Evolutionary conservation across 2,888 invertebrate species (phyloP), one percentile per base, ranked within the genome.

Genomic region (Eristalis intricaria): DNA sequence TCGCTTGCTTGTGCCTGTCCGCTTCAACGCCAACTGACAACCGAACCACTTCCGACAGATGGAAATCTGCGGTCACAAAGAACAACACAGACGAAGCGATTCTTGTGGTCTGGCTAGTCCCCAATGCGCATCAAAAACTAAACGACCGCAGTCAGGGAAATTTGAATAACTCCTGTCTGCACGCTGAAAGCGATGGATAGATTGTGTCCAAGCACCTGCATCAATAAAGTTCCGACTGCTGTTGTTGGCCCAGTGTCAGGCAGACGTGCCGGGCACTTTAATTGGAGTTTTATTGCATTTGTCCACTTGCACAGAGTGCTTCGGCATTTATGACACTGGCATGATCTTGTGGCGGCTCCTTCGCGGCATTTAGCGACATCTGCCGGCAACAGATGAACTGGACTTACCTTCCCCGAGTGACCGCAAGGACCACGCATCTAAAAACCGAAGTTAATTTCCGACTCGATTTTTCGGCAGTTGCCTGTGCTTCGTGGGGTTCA

Each of bases 371-470:
- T 60, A 69, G 75, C 66, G 86, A 83, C 86, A 87, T 87, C 86
- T 87, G 86, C 79, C 68, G 75, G 79, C 1, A 5, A 1, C 19
- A 50, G 19, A 50, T 50, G 50, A 50, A 50, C 19, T 66, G 60
- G 19, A 4, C 8, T 38, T 13, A 38, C 38, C 38, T 11, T 38
- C 2, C 38, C 38, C 38, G 38, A 38, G 38, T 50, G 50, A 50
- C 19, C 50, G 50, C 79, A 50, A 65, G 22, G 26, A 22, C 60
- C 40, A 61, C 23, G 26, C 29, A 61, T 38, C 29, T 56, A 81
- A 71, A 73, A 81, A 77, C 40, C 35, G 69, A 86, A 86, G 69
- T 74, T 83, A 74, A 83, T 86, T 87, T 83, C 78, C 83, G 78
- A 86, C 83, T 79, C 50, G 19, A 50, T 50, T 50, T 86, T 79